Evolutionary conservation across 2,113 vertebrate species (phyloP), one percentile per base, ranked within the genome.

Genomic region (Octodon degus): DNA sequence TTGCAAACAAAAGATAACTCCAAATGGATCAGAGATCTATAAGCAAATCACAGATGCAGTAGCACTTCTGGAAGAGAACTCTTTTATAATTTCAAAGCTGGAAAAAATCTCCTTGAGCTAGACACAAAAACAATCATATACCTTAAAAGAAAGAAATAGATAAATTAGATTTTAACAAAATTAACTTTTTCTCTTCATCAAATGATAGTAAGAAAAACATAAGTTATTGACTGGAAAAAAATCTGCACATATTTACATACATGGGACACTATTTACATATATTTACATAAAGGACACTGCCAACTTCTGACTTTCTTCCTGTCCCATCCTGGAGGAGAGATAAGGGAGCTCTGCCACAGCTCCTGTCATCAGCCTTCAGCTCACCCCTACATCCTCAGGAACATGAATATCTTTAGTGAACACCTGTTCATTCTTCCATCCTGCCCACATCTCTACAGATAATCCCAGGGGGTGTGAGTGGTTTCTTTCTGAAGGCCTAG

Each of bases 31-130:
- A 86, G n/a, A 92, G 55, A 74, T 32, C 58, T 53, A 50, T 93
- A 79, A 93, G 19, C 19, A 85, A 89, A 91, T 24, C 43, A 40
- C 3, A 72, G 34, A 93, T 65, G 0, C 19, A 72, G 32, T 37
- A 77, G 47, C 43, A 62, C 32, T 89, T 85, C 55, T 20, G 80
- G 55, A 89, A 93, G 37, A 77, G 89, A 89, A 76, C n/a, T 74
- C 9, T 34, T 60, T 40, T 34, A 91, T 20, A 47, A 72, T 79
- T 86, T 94, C 43, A 77, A 50, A 4, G 5, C 32, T 94, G 5
- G 25, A 32, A 94, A 91, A 96, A 68, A n/a, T 83, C 19, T 22
- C 62, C 63, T 62, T 92, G 34, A 58, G 20, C 37, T 50, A 85
- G 47, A 77, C 37, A 86, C 19, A 94, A 11, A 50, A 50, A 89